Evolutionary conservation across 2,888 invertebrate genomes (phyloP).

Genomic region (Anticlea derivata): DNA sequence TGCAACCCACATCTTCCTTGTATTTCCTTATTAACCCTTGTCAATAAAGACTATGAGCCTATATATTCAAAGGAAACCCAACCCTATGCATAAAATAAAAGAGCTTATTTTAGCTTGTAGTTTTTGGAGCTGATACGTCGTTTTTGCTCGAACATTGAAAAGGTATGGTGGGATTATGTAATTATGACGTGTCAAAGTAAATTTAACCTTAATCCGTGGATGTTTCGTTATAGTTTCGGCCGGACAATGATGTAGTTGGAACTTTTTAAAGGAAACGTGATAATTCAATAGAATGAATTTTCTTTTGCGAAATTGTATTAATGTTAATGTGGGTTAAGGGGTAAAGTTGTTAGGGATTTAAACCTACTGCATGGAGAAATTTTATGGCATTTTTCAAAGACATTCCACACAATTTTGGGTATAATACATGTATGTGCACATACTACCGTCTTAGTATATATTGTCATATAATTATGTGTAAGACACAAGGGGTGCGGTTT

Average conservation of each 20-base stretch:
- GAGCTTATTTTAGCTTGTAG: neutral
- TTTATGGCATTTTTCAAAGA: too few relatives aligned
- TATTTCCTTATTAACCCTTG: conserved; percentile 25
- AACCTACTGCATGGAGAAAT: too few relatives aligned
- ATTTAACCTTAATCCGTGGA: conserved; percentile 28
- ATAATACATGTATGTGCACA: too few relatives aligned
- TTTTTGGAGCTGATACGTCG: neutral
- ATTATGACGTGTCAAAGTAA: conserved; percentile 35
- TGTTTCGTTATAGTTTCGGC: conserved; percentile 23
- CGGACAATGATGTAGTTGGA: conserved; percentile 11
- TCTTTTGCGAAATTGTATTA: conserved; percentile 36
- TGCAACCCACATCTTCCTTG: conserved; percentile 36
- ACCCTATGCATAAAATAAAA: neutral
- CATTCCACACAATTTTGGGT: too few relatives aligned
- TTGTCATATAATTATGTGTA: too few relatives aligned
- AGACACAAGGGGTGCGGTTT: too few relatives aligned
- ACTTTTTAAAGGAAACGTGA: conserved; percentile 18
- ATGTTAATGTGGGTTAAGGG: conserved; percentile 29
- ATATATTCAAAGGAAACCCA: conserved; percentile 6
- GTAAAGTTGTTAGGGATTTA: conserved; percentile 5
- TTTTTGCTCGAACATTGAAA: neutral
- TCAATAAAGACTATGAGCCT: conserved; percentile 20
- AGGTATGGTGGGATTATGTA: conserved; percentile 32
- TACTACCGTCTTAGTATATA: too few relatives aligned
- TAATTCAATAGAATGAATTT: conserved; percentile 37